These are phyloP conservation scores for Marronus borbonicus DNA, from an alignment of 2,888 invertebrate genomes.

Conservation along the genomic window DNA sequence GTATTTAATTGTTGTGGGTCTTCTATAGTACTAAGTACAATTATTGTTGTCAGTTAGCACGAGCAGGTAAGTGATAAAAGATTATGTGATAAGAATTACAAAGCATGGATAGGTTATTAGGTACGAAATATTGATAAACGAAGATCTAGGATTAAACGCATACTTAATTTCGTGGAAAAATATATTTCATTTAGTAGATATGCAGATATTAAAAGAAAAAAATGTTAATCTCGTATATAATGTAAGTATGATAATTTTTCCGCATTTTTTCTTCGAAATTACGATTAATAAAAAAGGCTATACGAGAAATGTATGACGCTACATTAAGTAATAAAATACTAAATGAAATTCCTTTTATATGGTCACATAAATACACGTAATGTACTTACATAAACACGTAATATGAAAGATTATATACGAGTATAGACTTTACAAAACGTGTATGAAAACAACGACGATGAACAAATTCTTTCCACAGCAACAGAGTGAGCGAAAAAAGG, in stretches of 20 bases:
- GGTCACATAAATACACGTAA: neutral
- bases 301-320: neutral
- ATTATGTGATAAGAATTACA: too few relatives aligned
- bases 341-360: neutral
- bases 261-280: too few relatives aligned
- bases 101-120: too few relatives aligned
- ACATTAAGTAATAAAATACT: slow-evolving; percentile 34
- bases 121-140: too few relatives aligned
- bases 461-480: slow-evolving; percentile 1
- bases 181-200: too few relatives aligned
- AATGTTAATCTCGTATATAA: neutral
- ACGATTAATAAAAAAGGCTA: neutral
- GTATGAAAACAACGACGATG: slow-evolving; percentile 7
- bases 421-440: neutral
- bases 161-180: too few relatives aligned
- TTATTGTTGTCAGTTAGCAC: too few relatives aligned
- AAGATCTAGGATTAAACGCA: too few relatives aligned
- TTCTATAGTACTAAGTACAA: too few relatives aligned
- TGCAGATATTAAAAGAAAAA: too few relatives aligned
- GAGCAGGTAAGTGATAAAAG: too few relatives aligned
- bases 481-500: neutral
- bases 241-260: neutral
- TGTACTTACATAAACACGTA: neutral
- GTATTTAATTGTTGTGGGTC: too few relatives aligned
- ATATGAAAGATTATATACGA: neutral